Base-by-base conservation (phyloP, 2,113 vertebrate species). In the Cheilinus undulatus region DNA sequence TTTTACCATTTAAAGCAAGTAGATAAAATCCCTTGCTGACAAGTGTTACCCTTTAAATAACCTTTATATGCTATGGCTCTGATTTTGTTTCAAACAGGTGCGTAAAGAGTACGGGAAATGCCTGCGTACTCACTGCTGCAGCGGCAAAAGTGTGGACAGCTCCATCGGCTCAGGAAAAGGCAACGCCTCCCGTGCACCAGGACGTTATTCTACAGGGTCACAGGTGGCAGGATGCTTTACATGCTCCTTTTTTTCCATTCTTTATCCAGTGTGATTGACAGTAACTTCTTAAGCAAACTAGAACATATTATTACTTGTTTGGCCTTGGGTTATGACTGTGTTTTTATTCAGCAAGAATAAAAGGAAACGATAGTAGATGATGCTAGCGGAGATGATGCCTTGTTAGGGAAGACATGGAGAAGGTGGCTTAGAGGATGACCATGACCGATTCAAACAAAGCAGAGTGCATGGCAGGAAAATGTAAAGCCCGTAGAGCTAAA, bases 71-170 rank as follows among this genome's bases (percentile, higher is more conserved):
- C n/a, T n/a, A n/a, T n/a, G n/a, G n/a, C 15, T 43, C 24, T 73
- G 34, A 27, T 66, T 57, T 20, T 12, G 2, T 53, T 62, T 34
- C 42, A 13, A n/a, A n/a, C n/a, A 99, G 98, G 97, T 99, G 61
- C 96, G 97, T 43, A 99, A 99, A 85, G 98, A 99, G 83, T 98
- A 97, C 0, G 97, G 98, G 19, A 99, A 97, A 92, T 99, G 98
- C 64, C 93, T 99, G 73, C 94, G 96, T 17, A 97, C 97, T 0
- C 97, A 98, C 71, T 99, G 98, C 87, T 99, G 97, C 92, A 98
- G 96, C 24, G 95, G 96, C 7, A 99, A 97, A 93, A 98, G 96
- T 80, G 96, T 97, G 88, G 98, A 99, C 66, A 98, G 95, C 77
- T 98, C 97, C 62, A 94, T 97, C 0, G 96, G 96, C 87, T 99